These are phyloP conservation scores for Reticulitermes speratus DNA, from an alignment of 1,140 invertebrate genomes.

Conservation along the genomic window DNA sequence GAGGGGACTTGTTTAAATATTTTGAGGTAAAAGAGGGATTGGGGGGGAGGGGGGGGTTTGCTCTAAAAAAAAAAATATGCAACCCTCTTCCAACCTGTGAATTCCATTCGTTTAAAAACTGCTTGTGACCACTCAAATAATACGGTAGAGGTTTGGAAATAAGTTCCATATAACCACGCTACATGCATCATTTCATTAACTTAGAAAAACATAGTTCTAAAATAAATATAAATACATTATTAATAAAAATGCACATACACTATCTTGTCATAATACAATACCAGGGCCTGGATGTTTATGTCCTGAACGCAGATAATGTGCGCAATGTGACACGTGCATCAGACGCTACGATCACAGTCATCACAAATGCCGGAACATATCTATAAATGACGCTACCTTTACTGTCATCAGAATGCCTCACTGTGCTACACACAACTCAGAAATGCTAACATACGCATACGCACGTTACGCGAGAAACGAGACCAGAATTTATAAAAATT, in stretches of 20 bases:
- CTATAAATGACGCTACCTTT: too few relatives aligned
- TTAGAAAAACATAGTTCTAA: neutral
- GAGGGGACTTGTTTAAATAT: conserved; percentile 1
- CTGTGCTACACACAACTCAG: too few relatives aligned
- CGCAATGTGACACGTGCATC: neutral
- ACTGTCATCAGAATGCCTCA: too few relatives aligned
- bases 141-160: neutral
- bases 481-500: neutral
- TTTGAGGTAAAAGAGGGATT: conserved; percentile 2
- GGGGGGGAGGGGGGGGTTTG: neutral
- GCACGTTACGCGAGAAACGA: neutral
- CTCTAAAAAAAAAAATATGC: neutral
- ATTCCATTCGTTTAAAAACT: conserved; percentile 8
- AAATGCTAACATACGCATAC: too few relatives aligned
- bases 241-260: neutral
- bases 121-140: neutral
- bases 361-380: too few relatives aligned
- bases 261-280: neutral
- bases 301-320: neutral
- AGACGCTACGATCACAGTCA: too few relatives aligned
- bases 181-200: neutral
- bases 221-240: neutral
- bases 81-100: neutral
- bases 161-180: neutral
- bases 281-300: neutral